phyloP scores from a whole-genome alignment of 2,797 vertebrate species.

The Tarsius wallacei region DNA sequence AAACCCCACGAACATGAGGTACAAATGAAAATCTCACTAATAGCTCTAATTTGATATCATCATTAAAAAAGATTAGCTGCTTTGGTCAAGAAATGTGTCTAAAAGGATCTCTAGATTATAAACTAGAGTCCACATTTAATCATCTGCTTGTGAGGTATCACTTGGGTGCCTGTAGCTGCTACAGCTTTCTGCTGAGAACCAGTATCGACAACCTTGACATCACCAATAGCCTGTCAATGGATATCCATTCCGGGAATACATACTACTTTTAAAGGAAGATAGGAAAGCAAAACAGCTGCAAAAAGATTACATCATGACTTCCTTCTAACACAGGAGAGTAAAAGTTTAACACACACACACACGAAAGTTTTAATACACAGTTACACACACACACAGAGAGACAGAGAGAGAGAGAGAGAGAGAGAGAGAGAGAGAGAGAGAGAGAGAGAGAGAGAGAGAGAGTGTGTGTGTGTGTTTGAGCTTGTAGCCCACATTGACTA shows the following conservation, averaged over 20 bases:
- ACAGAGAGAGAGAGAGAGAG: too few relatives aligned
- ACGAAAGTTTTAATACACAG: too few relatives aligned
- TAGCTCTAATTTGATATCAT: slow-evolving; percentile 49
- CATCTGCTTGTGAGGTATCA: background rate
- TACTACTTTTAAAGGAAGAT: background rate
- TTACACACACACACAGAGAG: too few relatives aligned
- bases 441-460: too few relatives aligned
- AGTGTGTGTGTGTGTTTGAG: too few relatives aligned
- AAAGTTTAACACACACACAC: slow-evolving; percentile 5
- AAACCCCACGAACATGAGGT: slow-evolving; percentile 51
- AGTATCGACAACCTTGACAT: background rate
- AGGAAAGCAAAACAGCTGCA: background rate
- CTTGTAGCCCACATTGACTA: slow-evolving; percentile 11
- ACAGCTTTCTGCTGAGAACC: background rate
- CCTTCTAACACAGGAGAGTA: background rate
- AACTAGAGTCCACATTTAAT: background rate
- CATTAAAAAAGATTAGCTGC: slow-evolving; percentile 46
- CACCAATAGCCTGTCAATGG: background rate
- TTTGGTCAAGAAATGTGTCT: slow-evolving; percentile 46
- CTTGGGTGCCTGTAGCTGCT: background rate
- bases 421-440: background rate
- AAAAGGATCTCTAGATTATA: slow-evolving; percentile 48
- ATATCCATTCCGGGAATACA: slow-evolving; percentile 17
- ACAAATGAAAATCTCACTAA: slow-evolving; percentile 46
- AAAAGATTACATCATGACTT: slow-evolving; percentile 45